Evolutionary conservation across 2,888 invertebrate species (phyloP).

Genomic region (Folsomia candida): DNA sequence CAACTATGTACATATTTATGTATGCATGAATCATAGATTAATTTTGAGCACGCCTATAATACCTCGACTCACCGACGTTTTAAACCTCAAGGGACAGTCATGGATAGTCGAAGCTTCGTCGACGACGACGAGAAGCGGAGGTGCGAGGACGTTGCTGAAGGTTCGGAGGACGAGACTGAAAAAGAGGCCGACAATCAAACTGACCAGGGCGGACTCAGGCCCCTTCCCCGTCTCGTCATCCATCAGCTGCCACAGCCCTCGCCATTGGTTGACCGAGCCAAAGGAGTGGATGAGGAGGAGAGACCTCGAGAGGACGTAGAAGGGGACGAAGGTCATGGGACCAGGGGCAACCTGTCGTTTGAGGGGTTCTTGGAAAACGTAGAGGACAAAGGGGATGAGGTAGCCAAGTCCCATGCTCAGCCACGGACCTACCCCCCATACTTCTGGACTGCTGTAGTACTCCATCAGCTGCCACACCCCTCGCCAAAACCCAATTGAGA

Average conservation of each 20-base stretch:
- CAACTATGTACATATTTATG: neutral
- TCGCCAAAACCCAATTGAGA: constrained; percentile 45
- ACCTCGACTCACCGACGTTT: constrained; percentile 58
- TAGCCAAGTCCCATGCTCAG: constrained; percentile 58
- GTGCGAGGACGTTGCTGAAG: constrained; percentile 75
- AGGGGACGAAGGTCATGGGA: constrained; percentile 38
- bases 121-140: constrained; percentile 74
- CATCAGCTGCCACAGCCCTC: constrained; percentile 75
- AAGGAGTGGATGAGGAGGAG: constrained; percentile 54
- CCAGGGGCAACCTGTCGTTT: constrained; percentile 27
- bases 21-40: neutral
- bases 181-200: constrained; percentile 62
- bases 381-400: constrained; percentile 67
- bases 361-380: constrained; percentile 65
- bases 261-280: constrained; percentile 83
- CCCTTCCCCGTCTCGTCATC: constrained; percentile 65
- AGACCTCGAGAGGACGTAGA: constrained; percentile 39
- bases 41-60: neutral
- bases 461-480: constrained; percentile 45
- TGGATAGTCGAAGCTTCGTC: constrained; percentile 72
- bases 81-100: constrained; percentile 79
- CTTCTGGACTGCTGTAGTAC: constrained; percentile 29
- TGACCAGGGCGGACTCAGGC: constrained; percentile 62
- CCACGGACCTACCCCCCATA: constrained; percentile 38
- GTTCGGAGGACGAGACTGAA: constrained; percentile 69